Evolutionary conservation across 2,888 invertebrate species (phyloP).

Genomic region (Drosophila atripex): DNA sequence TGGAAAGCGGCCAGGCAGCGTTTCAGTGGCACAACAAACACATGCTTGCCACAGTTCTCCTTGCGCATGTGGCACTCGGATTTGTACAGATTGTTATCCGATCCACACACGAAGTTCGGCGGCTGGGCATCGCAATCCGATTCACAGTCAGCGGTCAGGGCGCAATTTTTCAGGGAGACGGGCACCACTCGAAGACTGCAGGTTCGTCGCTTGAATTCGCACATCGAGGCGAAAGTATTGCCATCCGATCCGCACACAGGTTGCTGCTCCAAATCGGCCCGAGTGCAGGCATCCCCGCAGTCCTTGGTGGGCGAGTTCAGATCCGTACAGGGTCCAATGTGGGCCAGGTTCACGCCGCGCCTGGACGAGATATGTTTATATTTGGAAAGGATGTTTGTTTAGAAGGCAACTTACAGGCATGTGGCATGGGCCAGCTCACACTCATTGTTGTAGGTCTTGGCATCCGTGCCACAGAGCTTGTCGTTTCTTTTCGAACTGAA

Average conservation of each 20-base stretch:
- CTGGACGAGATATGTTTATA: slow-evolving; percentile 82
- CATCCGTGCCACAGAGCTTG: slow-evolving; percentile 95
- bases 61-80: slow-evolving; percentile 96
- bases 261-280: slow-evolving; percentile 86
- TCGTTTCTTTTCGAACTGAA: slow-evolving; percentile 87
- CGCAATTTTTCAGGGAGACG: slow-evolving; percentile 92
- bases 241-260: slow-evolving; percentile 96
- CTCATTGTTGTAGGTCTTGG: slow-evolving; percentile 92
- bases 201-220: slow-evolving; percentile 92
- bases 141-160: slow-evolving; percentile 92
- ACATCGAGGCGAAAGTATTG: slow-evolving; percentile 94
- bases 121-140: slow-evolving; percentile 86
- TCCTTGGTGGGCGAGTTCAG: slow-evolving; percentile 84
- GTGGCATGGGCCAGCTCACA: slow-evolving; percentile 93
- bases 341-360: slow-evolving; percentile 93
- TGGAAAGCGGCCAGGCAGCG: slow-evolving; percentile 93
- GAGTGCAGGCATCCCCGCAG: slow-evolving; percentile 86
- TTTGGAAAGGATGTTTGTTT: neutral
- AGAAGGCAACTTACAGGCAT: slow-evolving; percentile 88
- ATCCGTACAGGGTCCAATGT: slow-evolving; percentile 94
- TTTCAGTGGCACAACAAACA: slow-evolving; percentile 95
- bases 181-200: slow-evolving; percentile 94
- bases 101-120: slow-evolving; percentile 92
- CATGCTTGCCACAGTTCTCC: slow-evolving; percentile 95
- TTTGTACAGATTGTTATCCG: slow-evolving; percentile 94